These are phyloP conservation scores for Cotesia chilonis DNA, from an alignment of 1,140 invertebrate species.

Conservation along the genomic window DNA sequence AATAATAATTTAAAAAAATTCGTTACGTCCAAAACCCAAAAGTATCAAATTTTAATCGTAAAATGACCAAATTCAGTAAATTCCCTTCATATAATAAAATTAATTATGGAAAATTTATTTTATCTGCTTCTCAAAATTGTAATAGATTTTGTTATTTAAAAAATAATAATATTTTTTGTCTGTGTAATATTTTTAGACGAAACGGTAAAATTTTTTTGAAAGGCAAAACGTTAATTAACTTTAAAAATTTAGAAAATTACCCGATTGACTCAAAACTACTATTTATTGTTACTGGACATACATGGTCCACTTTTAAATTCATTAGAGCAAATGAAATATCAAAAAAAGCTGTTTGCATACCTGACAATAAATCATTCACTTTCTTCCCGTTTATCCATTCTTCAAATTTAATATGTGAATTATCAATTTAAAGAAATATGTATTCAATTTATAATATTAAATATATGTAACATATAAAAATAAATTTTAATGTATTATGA, in stretches of 20 bases:
- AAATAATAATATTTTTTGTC: constrained; percentile 6
- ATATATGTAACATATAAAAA: background rate
- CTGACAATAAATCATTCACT: background rate
- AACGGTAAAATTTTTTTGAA: background rate
- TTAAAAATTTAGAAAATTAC: background rate
- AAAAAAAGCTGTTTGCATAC: constrained; percentile 5
- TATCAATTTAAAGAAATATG: background rate
- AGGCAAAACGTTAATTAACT: background rate
- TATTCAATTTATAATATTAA: background rate
- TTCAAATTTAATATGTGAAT: background rate
- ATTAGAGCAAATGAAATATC: background rate
- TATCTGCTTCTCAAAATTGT: background rate
- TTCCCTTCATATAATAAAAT: constrained; percentile 1
- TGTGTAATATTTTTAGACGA: background rate
- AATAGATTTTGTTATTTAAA: background rate
- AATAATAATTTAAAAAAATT: too few species aligned
- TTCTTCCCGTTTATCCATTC: background rate
- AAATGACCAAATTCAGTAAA: background rate
- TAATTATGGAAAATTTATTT: background rate
- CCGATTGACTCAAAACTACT: background rate
- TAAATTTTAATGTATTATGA: too few species aligned
- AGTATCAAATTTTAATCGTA: constrained; percentile 1
- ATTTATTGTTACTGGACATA: background rate
- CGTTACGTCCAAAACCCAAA: constrained; percentile 3
- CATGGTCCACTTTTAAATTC: background rate